A percentile compares a stretch with the other conserved stretches of the same genome.
phyloP scores from a whole-genome alignment of 2,888 invertebrate genomes.

The Pollenia angustigena region DNA sequence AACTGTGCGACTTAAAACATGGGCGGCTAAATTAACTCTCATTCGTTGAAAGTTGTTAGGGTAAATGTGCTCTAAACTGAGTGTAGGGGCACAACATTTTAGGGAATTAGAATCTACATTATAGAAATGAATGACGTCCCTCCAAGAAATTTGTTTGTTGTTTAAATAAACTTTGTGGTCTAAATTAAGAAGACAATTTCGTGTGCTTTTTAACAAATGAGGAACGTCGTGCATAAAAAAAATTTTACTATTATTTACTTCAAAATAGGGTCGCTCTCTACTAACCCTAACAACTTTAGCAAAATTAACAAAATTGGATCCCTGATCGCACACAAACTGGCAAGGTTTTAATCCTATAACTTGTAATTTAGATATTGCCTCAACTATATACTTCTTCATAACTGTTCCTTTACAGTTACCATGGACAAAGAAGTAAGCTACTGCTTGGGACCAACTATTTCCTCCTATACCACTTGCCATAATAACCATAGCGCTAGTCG shows the following conservation, averaged over 20 bases:
- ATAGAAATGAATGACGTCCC: conserved; percentile 18
- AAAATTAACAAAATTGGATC: background rate
- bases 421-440: too few species aligned
- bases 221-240: conserved; percentile 27
- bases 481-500: too few species aligned
- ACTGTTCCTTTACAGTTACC: too few species aligned
- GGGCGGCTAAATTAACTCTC: too few species aligned
- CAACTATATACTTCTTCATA: too few species aligned
- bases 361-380: background rate
- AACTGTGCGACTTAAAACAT: too few species aligned
- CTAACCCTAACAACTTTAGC: too few species aligned
- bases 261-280: background rate
- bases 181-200: too few species aligned
- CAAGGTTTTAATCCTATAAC: conserved; percentile 21
- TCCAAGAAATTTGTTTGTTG: background rate
- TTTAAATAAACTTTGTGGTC: conserved; percentile 3
- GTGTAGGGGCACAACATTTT: conserved; percentile 36
- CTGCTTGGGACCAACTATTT: too few species aligned
- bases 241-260: background rate
- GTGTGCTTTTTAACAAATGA: background rate
- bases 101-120: conserved; percentile 8
- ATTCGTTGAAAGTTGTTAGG: too few species aligned
- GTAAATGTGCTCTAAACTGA: conserved; percentile 4
- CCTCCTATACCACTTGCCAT: too few species aligned
- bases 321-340: conserved; percentile 26